Evolutionary conservation across 2,113 vertebrate genomes (phyloP), one percentile per base, ranked within the genome.

Genomic region (Caracal caracal): DNA sequence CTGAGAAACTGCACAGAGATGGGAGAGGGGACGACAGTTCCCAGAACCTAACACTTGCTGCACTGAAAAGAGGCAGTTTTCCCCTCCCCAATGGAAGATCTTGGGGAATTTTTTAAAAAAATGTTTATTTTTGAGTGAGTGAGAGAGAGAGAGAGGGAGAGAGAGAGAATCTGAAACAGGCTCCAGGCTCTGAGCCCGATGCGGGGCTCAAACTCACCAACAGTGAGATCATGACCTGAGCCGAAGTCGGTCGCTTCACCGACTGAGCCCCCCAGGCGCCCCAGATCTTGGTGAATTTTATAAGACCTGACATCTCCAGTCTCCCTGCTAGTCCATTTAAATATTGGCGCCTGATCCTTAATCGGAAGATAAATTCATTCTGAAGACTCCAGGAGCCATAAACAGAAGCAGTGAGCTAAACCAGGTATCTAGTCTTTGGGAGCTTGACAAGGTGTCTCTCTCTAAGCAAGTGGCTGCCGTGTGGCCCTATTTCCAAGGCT

Each of bases 71-170:
- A 76, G 51, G 75, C 22, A 9, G 80, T 56, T 35, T 33, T 71
- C 6, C 6, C 3, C 1, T 4, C 20, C 28, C 49, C 20, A 1
- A 30, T 0, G 12, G 22, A n/a, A 88, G 76, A 35, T 11, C 0
- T 0, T 43, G 0, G 2, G n/a, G 53, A 56, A 56, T 7, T 7
- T 20, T 53, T 53, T 19, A 43, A 43, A 40, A 19, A 56, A 56
- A 56, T 56, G 53, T 56, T 56, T 56, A 56, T 56, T 56, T 56
- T 56, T 56, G 53, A 20, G 53, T 19, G 53, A 56, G 53, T 8
- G 43, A 43, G 6, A 15, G 19, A 20, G 1, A 56, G 19, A 56
- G 53, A 20, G 53, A 19, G 53, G 7, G 53, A 2, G 17, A 56
- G 53, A 56, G 17, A 20, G 17, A 56, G 19, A 56, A 56, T 56